These are phyloP conservation scores for Agonopterix subpropinquella DNA, from an alignment of 2,888 invertebrate species.

Conservation along the genomic window DNA sequence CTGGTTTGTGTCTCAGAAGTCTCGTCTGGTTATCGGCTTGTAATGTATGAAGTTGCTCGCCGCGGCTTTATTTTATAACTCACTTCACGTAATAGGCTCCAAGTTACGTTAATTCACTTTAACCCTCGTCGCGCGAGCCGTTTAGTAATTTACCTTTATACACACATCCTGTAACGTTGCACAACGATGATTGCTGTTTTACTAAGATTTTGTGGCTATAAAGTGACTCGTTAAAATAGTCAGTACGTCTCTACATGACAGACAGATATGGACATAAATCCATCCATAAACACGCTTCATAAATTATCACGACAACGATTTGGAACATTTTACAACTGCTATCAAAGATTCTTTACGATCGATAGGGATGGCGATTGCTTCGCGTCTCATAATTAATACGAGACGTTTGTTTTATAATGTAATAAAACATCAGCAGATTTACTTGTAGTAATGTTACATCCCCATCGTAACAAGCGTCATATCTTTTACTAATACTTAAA, in stretches of 20 bases:
- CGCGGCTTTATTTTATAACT: conserved; percentile 73
- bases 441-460: conserved; percentile 43
- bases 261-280: conserved; percentile 59
- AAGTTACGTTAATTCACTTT: conserved; percentile 65
- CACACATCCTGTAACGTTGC: not conserved
- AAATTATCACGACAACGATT: conserved; percentile 73
- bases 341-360: conserved; percentile 72
- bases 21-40: conserved; percentile 76
- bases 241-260: conserved; percentile 15
- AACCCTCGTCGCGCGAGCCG: conserved; percentile 35
- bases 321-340: conserved; percentile 71
- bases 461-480: conserved; percentile 36
- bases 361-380: conserved; percentile 61
- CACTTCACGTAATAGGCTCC: conserved; percentile 70
- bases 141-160: conserved; percentile 46
- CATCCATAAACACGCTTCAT: conserved; percentile 71
- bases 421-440: conserved; percentile 65
- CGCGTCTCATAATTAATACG: conserved; percentile 69
- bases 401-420: conserved; percentile 72
- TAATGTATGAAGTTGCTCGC: conserved; percentile 74
- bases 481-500: conserved; percentile 54
- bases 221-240: not conserved
- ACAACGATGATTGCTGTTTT: not conserved
- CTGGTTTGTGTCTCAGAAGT: conserved; percentile 76
- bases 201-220: not conserved